Base-by-base conservation (phyloP, 2,113 vertebrate genomes). In the Salvelinus fontinalis region DNA sequence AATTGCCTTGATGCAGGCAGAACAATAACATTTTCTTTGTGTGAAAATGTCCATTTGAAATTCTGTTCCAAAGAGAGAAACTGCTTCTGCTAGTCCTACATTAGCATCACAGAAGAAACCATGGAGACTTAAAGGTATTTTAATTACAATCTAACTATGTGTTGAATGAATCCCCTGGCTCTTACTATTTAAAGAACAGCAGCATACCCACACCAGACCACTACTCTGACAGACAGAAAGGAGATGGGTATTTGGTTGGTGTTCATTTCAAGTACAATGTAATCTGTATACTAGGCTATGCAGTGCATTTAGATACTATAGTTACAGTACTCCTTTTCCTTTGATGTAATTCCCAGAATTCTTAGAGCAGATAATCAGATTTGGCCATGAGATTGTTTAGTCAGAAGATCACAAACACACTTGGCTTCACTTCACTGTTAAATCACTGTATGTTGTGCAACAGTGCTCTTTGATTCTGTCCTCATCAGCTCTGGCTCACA, bases 81-180 rank as follows among this genome's bases (percentile, higher is more conserved):
- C 39, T 44, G 39, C 39, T 44, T 2, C 39, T 44, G 39, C 9
- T 44, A 3, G 39, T 44, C 54, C 13, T 57, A 57, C 54, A 57
- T 0, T 20, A 57, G 16, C 54, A 4, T 57, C 54, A 57, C 54
- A 57, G 14, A 20, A 44, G 8, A 44, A 44, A 44, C 9, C 39
- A 44, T 44, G 9, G 9, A 57, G 54, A 20, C 5, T 76, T 20
- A 4, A 16, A 24, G 57, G 54, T 24, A n/a, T 66, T 66, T 73
- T 66, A 68, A 70, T 76, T 57, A 39, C 70, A 34, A 71, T 44
- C 49, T 71, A 76, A 7, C 64, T 67, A 44, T 64, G 64, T 34
- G 29, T 78, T 71, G 62, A 64, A 26, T 79, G 70, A 78, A 67
- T 67, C 72, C 64, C 68, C 49, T 66, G 65, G 72, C 69, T 31